A percentile compares a stretch with the other conserved stretches of the same genome.
These are phyloP conservation scores for Eumerus sabulonum DNA, from an alignment of 2,888 invertebrate genomes.

Conservation along the genomic window DNA sequence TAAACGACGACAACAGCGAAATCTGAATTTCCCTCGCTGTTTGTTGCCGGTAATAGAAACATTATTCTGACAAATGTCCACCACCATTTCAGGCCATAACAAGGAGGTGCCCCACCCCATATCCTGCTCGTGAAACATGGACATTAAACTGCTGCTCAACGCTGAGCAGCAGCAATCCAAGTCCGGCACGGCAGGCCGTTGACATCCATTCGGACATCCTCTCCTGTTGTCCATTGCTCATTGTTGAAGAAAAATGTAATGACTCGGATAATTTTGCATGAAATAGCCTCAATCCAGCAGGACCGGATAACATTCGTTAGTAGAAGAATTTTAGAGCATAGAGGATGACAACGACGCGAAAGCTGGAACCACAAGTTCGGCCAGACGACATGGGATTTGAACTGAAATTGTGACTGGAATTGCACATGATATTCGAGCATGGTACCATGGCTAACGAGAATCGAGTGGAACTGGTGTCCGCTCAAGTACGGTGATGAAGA, in stretches of 20 bases:
- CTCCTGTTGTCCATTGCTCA: too few species aligned
- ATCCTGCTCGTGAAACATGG: too few species aligned
- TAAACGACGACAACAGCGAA: not conserved
- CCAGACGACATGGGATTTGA: not conserved
- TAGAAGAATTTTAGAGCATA: too few species aligned
- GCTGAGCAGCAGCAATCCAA: too few species aligned
- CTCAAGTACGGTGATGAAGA: slow-evolving; percentile 20
- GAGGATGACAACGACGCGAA: too few species aligned
- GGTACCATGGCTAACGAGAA: slow-evolving; percentile 2
- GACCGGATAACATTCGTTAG: too few species aligned
- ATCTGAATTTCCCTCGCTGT: not conserved
- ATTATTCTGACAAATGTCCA: slow-evolving; percentile 30
- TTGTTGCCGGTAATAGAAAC: slow-evolving; percentile 16
- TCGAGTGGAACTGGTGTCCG: not conserved
- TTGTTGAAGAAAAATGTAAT: slow-evolving; percentile 5
- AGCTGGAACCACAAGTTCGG: too few species aligned
- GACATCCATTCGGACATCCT: too few species aligned
- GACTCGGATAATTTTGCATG: slow-evolving; percentile 19
- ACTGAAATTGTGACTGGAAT: too few species aligned
- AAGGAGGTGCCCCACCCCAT: too few species aligned
- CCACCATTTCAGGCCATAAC: not conserved
- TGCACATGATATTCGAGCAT: slow-evolving; percentile 23
- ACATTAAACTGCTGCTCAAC: too few species aligned
- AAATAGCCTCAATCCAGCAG: not conserved
- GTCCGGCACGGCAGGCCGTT: too few species aligned